Evolutionary conservation across 2,113 vertebrate genomes (phyloP).

Genomic region (Notothenia rossii): DNA sequence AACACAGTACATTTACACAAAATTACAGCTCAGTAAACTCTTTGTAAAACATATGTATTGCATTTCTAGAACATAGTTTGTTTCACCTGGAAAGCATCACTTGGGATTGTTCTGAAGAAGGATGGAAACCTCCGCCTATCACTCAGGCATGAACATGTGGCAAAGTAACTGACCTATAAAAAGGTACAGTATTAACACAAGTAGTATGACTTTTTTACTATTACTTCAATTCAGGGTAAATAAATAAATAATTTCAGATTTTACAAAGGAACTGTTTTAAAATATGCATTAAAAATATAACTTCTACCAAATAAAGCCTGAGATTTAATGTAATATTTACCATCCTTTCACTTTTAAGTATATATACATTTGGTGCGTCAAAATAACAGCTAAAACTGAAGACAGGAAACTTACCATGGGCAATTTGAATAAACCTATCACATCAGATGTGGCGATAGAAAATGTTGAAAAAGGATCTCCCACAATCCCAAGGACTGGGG

Average conservation of each 20-base stretch:
- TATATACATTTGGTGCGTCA: not conserved
- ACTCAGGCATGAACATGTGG: constrained; percentile 55
- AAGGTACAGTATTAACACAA: not conserved
- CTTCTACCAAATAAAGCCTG: not conserved
- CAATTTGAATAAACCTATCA: constrained; percentile 65
- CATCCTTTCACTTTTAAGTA: not conserved
- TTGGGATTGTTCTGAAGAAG: constrained; percentile 58
- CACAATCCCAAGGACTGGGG: constrained; percentile 64
- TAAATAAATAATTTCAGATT: not conserved
- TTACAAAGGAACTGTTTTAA: not conserved
- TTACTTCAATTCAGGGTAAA: not conserved
- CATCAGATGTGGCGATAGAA: constrained; percentile 64
- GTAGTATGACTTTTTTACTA: not conserved
- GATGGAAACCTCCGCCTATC: constrained; percentile 45
- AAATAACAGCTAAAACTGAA: not conserved
- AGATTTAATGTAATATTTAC: not conserved
- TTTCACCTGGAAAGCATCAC: constrained; percentile 53
- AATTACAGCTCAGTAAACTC: not conserved
- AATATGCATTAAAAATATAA: not conserved
- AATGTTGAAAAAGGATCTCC: constrained; percentile 69
- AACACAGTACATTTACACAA: not conserved
- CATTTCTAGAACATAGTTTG: not conserved
- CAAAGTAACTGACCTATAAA: constrained; percentile 55
- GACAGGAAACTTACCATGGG: constrained; percentile 57
- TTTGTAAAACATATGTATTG: not conserved